These are phyloP conservation scores for Aplysina aerophoba DNA, from an alignment of 37 sponge, comb jelly and placozoan species.

Conservation along the genomic window DNA sequence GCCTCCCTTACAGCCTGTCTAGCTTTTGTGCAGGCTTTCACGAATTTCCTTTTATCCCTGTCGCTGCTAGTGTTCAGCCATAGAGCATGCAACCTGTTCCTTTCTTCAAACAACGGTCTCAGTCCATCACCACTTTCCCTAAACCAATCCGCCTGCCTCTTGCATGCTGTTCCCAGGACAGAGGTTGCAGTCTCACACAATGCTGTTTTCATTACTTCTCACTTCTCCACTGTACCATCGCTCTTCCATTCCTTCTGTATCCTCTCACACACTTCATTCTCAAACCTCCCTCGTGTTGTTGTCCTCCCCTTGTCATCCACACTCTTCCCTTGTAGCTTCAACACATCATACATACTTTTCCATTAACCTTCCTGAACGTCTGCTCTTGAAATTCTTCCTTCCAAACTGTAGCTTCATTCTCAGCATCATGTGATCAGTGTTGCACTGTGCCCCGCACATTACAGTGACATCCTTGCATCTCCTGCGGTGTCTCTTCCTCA, in stretches of 20 bases:
- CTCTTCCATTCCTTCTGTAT: neutral
- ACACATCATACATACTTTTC: slow-evolving; percentile 36
- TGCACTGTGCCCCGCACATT: slow-evolving; percentile 33
- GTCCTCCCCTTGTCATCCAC: slow-evolving; percentile 30
- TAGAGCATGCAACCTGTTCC: slow-evolving; percentile 14
- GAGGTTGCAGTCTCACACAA: neutral
- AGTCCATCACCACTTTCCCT: neutral
- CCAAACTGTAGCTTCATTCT: slow-evolving; percentile 7
- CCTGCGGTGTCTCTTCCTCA: slow-evolving; percentile 23
- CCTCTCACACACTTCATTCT: neutral
- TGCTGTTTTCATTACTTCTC: neutral
- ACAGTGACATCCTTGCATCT: slow-evolving; percentile 41
- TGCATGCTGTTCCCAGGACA: neutral
- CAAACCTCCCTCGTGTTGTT: slow-evolving; percentile 11
- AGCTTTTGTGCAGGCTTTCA: neutral
- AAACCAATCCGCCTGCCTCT: slow-evolving; percentile 20
- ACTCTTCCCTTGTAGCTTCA: neutral
- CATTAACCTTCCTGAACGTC: neutral
- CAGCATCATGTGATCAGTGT: slow-evolving; percentile 13
- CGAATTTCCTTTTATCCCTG: slow-evolving; percentile 21
- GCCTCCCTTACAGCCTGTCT: slow-evolving; percentile 31
- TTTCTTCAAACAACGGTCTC: slow-evolving; percentile 3
- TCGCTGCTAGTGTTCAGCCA: slow-evolving; percentile 1
- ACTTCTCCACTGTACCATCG: neutral
- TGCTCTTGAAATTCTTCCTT: neutral